Percentiles rank a stretch among this genome's conserved stretches.
phyloP scores from a whole-genome alignment of 2,797 vertebrate species.

The Melopsittacus undulatus region DNA sequence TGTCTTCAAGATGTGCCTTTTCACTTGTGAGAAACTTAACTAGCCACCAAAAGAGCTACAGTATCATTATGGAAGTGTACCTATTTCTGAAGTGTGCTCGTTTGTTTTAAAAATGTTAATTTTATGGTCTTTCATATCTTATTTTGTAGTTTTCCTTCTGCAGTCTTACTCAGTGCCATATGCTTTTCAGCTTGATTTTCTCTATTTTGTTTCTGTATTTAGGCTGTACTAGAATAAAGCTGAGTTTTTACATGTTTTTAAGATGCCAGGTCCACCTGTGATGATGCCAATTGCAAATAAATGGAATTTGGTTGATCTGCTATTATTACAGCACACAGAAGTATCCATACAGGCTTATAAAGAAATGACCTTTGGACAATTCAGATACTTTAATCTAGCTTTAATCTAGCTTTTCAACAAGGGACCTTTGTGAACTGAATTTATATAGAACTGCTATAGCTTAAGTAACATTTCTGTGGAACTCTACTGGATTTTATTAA shows the following conservation, averaged over 20 bases:
- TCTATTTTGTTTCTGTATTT: background rate
- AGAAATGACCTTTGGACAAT: background rate
- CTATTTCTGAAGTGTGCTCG: background rate
- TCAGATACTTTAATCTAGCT: background rate
- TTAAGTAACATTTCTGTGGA: background rate
- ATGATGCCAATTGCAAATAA: background rate
- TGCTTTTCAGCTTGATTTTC: background rate
- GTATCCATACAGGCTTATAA: background rate
- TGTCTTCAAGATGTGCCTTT: background rate
- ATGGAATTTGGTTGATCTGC: background rate
- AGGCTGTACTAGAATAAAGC: background rate
- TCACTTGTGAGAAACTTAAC: background rate
- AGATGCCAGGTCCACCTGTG: background rate
- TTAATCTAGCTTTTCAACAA: background rate
- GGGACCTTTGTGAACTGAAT: background rate
- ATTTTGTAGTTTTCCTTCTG: background rate
- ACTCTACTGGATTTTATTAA: constrained; percentile 2
- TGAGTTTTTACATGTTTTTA: background rate
- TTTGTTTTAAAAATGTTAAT: background rate
- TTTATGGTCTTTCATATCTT: background rate
- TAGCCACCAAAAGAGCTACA: background rate
- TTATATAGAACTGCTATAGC: background rate
- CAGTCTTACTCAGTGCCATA: background rate
- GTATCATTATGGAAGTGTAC: background rate
- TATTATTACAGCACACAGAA: background rate